A percentile compares a stretch with the other conserved stretches of the same genome.
phyloP scores from a whole-genome alignment of 2,113 vertebrate species.

The Vulpes ferrilata region DNA sequence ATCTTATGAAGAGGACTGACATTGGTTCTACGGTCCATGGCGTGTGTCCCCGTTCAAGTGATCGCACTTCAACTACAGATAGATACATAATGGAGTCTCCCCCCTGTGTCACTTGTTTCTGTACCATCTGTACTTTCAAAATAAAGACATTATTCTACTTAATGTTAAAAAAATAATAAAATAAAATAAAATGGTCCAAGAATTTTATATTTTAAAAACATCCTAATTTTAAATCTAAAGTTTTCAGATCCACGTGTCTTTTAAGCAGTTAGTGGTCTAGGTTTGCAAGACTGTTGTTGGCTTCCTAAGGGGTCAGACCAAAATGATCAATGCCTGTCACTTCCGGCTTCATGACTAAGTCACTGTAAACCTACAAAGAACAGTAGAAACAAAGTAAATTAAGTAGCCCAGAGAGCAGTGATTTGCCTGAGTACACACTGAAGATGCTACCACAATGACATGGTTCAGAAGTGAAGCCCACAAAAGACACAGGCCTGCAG shows the following conservation, averaged over 20 bases:
- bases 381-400: neutral
- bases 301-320: neutral
- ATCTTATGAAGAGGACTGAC: neutral
- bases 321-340: neutral
- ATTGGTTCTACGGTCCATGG: no score
- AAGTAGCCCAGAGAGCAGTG: no score
- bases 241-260: neutral
- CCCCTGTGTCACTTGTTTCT: neutral
- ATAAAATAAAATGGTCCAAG: no score
- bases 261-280: no score
- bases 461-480: neutral
- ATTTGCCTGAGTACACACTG: neutral
- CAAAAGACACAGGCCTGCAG: neutral
- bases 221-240: neutral
- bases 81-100: neutral
- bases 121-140: neutral
- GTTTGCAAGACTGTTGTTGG: neutral
- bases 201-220: neutral
- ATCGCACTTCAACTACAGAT: neutral
- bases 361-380: neutral
- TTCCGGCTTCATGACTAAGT: neutral
- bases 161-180: neutral
- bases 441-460: rapidly evolving
- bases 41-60: neutral
- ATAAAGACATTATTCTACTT: neutral